These are phyloP conservation scores for Cephalotes varians DNA, from an alignment of 2,888 invertebrate species.

Conservation along the genomic window DNA sequence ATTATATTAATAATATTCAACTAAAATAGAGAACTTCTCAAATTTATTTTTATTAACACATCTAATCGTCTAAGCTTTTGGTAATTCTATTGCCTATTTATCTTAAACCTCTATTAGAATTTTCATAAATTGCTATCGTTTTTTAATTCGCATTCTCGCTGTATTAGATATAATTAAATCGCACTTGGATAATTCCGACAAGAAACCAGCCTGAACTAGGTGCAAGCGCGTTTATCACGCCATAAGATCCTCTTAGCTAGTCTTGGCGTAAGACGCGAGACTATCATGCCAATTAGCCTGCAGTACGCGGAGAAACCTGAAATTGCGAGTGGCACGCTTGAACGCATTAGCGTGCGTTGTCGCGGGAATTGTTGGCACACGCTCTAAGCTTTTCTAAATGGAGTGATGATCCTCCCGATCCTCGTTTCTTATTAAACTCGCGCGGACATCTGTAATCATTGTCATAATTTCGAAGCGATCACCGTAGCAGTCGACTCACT, in stretches of 20 bases:
- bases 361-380: slow-evolving; percentile 59
- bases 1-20: too few relatives aligned
- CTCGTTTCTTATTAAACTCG: slow-evolving; percentile 36
- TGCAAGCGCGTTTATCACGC: slow-evolving; percentile 49
- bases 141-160: slow-evolving; percentile 22
- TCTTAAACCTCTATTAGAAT: background rate
- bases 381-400: slow-evolving; percentile 51
- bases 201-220: background rate
- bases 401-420: slow-evolving; percentile 26
- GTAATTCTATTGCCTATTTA: background rate
- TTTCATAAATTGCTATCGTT: slow-evolving; percentile 13
- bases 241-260: slow-evolving; percentile 33
- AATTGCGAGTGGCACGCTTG: slow-evolving; percentile 60
- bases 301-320: slow-evolving; percentile 46
- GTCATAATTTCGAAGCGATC: slow-evolving; percentile 13
- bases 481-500: background rate
- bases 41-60: background rate
- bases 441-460: slow-evolving; percentile 13
- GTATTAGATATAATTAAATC: slow-evolving; percentile 19
- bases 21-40: too few relatives aligned
- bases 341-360: slow-evolving; percentile 59
- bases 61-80: background rate
- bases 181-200: background rate
- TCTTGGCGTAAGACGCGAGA: slow-evolving; percentile 58
- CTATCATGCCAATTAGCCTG: slow-evolving; percentile 68